Evolutionary conservation across 2,797 vertebrate genomes (phyloP), one percentile per base, ranked within the genome.

Genomic region (Loris lydekkerianus): DNA sequence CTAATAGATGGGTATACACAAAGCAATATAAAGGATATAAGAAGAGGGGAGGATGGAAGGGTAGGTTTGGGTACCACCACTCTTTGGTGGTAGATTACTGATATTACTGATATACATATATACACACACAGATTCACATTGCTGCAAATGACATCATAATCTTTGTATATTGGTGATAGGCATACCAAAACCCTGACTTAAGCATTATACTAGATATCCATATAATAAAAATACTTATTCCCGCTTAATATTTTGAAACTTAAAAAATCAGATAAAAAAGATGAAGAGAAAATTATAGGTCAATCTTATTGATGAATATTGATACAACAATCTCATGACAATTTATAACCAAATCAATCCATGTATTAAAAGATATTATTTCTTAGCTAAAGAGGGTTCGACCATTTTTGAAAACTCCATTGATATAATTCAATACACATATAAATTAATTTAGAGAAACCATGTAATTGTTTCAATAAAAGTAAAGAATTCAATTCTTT

Each of bases 201-300:
- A 67, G 65, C 65, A 67, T 9, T 18, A 67, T n/a, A 67, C 15
- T n/a, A 67, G 31, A 67, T n/a, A 67, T 67, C 31, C 31, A 67
- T 67, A 17, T n/a, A 67, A 67, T 67, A 67, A 67, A 67, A 67
- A 67, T 31, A 18, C 7, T 18, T n/a, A 7, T 67, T n/a, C 31
- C 65, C 63, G 1, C 65, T 67, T 67, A 67, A 67, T 67, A 67
- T 18, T 17, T 67, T 18, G 31, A n/a, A n/a, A 67, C 8, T 65
- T 67, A 9, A 67, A 75, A 94, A 91, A 67, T 94, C 60, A 88
- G 61, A 92, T 77, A 67, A 95, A 89, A 43, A 17, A 61, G 56
- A 88, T 29, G 18, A 93, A 97, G 96, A 91, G 53, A 92, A 72
- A 83, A 85, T 87, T 76, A 43, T 0, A 91, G 15, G 27, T 29